These are phyloP conservation scores for Microctenopoma stevenorrisi DNA, from an alignment of 2,797 vertebrate genomes.

Conservation along the genomic window DNA sequence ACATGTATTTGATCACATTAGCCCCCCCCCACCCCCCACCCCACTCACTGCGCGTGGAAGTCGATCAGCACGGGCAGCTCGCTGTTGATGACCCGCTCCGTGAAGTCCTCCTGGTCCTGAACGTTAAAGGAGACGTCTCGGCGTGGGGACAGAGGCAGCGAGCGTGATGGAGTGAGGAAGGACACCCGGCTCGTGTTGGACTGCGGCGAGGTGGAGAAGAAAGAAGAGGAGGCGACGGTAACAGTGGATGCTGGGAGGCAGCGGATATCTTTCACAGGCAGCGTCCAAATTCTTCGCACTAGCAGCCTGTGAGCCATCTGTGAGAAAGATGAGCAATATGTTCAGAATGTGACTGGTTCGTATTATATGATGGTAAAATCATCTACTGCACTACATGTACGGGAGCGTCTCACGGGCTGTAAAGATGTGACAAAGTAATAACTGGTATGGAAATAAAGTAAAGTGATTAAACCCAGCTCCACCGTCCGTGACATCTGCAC, in stretches of 20 bases:
- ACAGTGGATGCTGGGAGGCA: constrained; percentile 53
- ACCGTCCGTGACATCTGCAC: too few species aligned
- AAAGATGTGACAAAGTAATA: too few species aligned
- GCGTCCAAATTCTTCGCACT: constrained; percentile 79
- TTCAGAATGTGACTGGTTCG: too few species aligned
- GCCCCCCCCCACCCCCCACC: too few species aligned
- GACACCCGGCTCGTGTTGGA: constrained; percentile 36
- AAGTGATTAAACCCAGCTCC: too few species aligned
- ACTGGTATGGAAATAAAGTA: too few species aligned
- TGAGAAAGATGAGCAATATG: background rate
- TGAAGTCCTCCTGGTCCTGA: constrained; percentile 94
- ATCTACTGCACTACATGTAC: too few species aligned
- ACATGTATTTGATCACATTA: too few species aligned
- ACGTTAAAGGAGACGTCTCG: constrained; percentile 88
- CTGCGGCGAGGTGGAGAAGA: constrained; percentile 54
- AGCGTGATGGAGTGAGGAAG: constrained; percentile 59
- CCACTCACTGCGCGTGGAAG: constrained; percentile 94
- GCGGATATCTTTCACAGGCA: constrained; percentile 69
- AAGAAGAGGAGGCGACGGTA: constrained; percentile 14
- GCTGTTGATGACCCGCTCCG: constrained; percentile 92
- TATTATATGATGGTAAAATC: too few species aligned
- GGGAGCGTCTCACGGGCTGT: too few species aligned
- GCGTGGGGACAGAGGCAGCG: constrained; percentile 53
- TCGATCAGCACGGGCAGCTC: constrained; percentile 92
- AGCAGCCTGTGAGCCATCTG: constrained; percentile 92